Evolutionary conservation across 2,113 vertebrate genomes (phyloP), one percentile per base, ranked within the genome.

Genomic region (Lepidothrix coronata): DNA sequence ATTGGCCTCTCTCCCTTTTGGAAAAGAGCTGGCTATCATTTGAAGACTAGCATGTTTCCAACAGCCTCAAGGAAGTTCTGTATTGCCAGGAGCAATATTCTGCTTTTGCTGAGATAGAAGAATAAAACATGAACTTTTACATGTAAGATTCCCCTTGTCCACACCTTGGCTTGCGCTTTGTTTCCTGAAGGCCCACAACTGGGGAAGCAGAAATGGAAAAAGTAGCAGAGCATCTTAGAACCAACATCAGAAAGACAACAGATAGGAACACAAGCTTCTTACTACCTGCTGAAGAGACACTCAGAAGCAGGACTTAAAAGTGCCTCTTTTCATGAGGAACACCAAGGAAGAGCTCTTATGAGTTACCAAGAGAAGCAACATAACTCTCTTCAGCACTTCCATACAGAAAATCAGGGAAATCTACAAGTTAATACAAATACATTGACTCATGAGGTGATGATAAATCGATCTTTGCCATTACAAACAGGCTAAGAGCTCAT

Each of bases 11-110:
- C 62, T 90, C 77, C 65, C 24, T 77, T 85, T 70, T 63, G 59
- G 85, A 91, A 96, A 70, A n/a, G 51, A 89, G 78, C 41, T 91
- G 70, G 87, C 81, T 82, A 51, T 46, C 41, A 59, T 46, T 89
- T 85, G 74, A 82, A 89, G 78, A 70, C 51, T 12, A 73, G 28
- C 16, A 14, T 37, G 39, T 54, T 96, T 94, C 81, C 71, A 96
- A 44, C 17, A 92, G 75, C 25, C 59, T 59, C 46, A 67, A 28
- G 44, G 25, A 72, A 61, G 10, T 46, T 52, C 37, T 61, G 18
- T 30, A 66, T 22, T 89, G 54, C 62, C 71, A 79, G 19, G 21
- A 48, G 33, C 27, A 81, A 59, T 65, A 46, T 35, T 80, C 46
- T 39, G 41, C 43, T 92, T 88, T 91, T 90, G 43, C 55, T 59